Percentiles rank a stretch among this genome's conserved stretches.
Evolutionary conservation across 2,797 vertebrate genomes (phyloP).

Genomic region (Falco cherrug): DNA sequence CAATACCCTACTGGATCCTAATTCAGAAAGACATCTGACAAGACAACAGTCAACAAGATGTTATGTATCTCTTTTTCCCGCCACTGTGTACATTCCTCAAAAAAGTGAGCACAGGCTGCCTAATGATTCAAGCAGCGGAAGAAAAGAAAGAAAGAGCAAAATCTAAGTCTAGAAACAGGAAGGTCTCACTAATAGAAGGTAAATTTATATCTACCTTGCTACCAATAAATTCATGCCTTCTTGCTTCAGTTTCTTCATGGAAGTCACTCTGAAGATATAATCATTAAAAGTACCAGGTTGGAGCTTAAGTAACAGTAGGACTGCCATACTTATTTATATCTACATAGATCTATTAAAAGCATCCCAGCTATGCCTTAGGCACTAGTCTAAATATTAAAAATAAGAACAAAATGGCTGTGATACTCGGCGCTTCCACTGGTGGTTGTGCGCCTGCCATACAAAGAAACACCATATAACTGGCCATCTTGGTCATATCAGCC

Average conservation of each 20-base stretch:
- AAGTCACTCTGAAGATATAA: neutral
- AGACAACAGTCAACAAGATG: neutral
- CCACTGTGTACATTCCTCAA: accelerated
- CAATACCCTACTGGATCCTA: neutral
- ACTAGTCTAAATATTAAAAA: neutral
- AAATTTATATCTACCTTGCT: neutral
- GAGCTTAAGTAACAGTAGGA: neutral
- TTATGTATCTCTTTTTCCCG: neutral
- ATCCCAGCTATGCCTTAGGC: neutral
- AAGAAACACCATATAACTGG: neutral
- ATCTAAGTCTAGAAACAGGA: neutral
- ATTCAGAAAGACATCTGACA: neutral
- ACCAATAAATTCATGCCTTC: neutral
- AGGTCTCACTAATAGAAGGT: neutral
- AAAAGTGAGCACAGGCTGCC: neutral
- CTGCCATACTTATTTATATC: neutral
- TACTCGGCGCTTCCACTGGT: neutral
- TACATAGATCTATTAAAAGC: neutral
- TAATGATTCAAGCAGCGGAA: neutral
- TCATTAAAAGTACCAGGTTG: neutral
- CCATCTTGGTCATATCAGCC: neutral
- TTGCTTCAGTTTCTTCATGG: neutral
- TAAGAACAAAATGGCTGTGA: neutral
- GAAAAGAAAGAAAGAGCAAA: neutral
- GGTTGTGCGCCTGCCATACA: neutral